Evolutionary conservation across 1,140 invertebrate genomes (phyloP).

Genomic region (Camponotus floridanus): DNA sequence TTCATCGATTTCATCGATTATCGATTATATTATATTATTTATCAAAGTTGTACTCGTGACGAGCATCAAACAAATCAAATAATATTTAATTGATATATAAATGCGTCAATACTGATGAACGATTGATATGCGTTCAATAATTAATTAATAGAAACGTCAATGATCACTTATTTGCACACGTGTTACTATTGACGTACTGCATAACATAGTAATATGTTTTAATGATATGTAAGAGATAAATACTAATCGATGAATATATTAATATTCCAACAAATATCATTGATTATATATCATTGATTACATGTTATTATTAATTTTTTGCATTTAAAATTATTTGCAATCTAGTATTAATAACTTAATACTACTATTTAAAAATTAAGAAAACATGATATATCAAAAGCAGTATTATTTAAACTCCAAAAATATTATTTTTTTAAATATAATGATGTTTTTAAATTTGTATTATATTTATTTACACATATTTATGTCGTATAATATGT

Average conservation of each 20-base stretch:
- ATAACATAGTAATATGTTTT: conserved; percentile 3
- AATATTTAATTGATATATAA: conserved; percentile 25
- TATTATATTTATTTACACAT: too few relatives aligned
- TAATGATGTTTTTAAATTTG: too few relatives aligned
- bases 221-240: neutral
- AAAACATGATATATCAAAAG: neutral
- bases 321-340: neutral
- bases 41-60: neutral
- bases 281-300: too few relatives aligned
- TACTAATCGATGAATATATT: neutral
- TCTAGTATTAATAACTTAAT: neutral
- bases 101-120: conserved; percentile 9
- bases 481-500: neutral
- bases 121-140: conserved; percentile 9
- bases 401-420: neutral
- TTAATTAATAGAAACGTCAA: conserved; percentile 45
- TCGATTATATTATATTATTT: neutral
- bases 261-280: neutral
- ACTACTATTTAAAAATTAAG: neutral
- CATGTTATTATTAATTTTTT: neutral
- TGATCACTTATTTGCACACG: neutral
- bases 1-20: neutral
- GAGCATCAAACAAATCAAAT: neutral
- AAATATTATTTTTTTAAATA: too few relatives aligned
- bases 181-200: neutral